Evolutionary conservation across 1,140 invertebrate species (phyloP).

Genomic region (Zaprionus lachaisei): DNA sequence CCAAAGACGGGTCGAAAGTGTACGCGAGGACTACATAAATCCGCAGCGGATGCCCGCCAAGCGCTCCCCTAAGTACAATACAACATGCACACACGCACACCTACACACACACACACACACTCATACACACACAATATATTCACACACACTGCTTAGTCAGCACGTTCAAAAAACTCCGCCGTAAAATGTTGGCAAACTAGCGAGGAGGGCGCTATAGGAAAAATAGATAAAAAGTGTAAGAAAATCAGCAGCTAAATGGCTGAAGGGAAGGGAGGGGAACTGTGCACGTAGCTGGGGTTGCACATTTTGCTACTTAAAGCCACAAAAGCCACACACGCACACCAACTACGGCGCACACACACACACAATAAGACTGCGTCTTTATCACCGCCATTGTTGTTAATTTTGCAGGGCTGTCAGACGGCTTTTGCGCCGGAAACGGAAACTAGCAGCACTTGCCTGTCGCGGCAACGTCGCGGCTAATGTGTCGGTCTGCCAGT

Average conservation of each 20-base stretch:
- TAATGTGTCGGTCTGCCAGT: constrained; percentile 52
- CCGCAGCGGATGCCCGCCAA: constrained; percentile 48
- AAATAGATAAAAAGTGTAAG: constrained; percentile 71
- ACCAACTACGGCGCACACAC: constrained; percentile 16
- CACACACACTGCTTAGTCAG: constrained; percentile 50
- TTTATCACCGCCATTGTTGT: constrained; percentile 82
- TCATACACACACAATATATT: background rate
- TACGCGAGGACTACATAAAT: constrained; percentile 69
- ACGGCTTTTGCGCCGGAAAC: constrained; percentile 73
- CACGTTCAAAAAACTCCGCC: constrained; percentile 55
- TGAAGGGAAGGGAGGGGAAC: background rate
- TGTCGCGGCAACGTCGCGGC: constrained; percentile 52
- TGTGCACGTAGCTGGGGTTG: constrained; percentile 14
- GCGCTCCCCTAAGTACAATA: constrained; percentile 43
- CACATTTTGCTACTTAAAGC: constrained; percentile 81
- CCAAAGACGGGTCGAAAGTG: constrained; percentile 58
- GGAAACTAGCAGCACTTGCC: constrained; percentile 77
- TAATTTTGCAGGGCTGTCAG: constrained; percentile 73
- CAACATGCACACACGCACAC: constrained; percentile 25
- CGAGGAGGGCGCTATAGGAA: constrained; percentile 21
- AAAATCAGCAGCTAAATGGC: constrained; percentile 73
- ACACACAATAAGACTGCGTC: constrained; percentile 58
- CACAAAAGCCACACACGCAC: constrained; percentile 73
- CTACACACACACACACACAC: constrained; percentile 10
- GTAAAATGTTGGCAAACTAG: constrained; percentile 69